Evolutionary conservation across 2,113 vertebrate species (phyloP), one percentile per base, ranked within the genome.

Genomic region (Salvelinus alpinus): DNA sequence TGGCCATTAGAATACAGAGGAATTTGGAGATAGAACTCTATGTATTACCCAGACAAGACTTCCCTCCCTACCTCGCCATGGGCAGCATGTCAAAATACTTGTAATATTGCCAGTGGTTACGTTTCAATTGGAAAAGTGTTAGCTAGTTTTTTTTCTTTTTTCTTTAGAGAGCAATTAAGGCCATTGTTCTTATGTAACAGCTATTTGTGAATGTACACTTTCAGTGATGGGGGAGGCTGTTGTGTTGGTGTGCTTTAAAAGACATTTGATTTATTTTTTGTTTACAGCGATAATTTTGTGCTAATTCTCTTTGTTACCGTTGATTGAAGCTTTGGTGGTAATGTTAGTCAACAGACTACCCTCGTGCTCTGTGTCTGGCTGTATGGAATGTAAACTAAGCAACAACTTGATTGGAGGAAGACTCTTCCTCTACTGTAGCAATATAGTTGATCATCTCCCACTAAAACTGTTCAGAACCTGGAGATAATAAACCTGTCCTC

Each of bases 111-210:
- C 86, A 67, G 73, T 81, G 91, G 85, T 83, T 81, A 84, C 84
- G 77, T 91, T 92, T 93, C 91, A 94, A 93, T 93, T 94, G 91
- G 88, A 91, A 93, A 93, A 81, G 90, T 90, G 90, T 87, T 87
- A 88, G 79, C 76, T 74, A 86, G 78, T 87, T 80, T 91, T 89
- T 90, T 80, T 91, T 24, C 25, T 25, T 25, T 25, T 25, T 25
- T 25, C 25, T 25, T 25, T 25, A 1, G 83, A 89, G 93, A 90
- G 86, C 88, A 92, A 91, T 91, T 93, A 93, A 89, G 89, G 79
- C 89, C 88, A 92, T 88, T 91, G 83, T 85, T 90, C 89, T 85
- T 78, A 83, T 84, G 80, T 82, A 77, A 3, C 74, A 20, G 70
- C 76, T 87, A 78, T 86, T 85, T 85, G 65, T 79, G 74, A 64